Base-by-base conservation (phyloP, 35 echinoderm and acorn worm species). In the Amphiura filiformis region DNA sequence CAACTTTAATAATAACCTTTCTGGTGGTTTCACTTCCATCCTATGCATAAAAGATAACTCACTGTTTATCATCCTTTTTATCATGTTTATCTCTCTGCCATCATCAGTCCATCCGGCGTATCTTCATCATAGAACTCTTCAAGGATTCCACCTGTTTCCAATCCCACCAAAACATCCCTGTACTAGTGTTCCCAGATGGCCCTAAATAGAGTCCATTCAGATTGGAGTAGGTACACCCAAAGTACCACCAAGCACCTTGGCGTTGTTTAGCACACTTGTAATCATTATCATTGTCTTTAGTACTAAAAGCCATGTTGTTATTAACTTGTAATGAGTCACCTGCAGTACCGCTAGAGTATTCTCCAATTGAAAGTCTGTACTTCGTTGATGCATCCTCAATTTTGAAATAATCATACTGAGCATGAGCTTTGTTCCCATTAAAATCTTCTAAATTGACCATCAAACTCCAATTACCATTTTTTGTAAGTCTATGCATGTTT, bases 191-290 rank as follows among this genome's bases (percentile, higher is more conserved):
- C 31, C 13, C 76, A 30, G 31, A 31, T 36, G 0, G 0, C 31
- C 76, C n/a, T 1, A 36, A 78, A 37, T 86, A 86, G 70, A 38
- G 47, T 14, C 84, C 65, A 38, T 70, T 86, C 32, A 86, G 35
- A 86, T 76, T 52, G 26, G 34, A 34, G 28, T 37, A 20, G 0
- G 57, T 57, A 31, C 56, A 76, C 0, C 23, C 11, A 17, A 13
- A 26, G 38, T 57, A 86, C 84, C 57, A 76, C 36, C 52, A 86
- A 38, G 84, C 56, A 13, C 84, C 84, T 56, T 56, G 32, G 30
- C 52, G 22, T 5, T 28, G 31, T 31, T 28, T 30, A 31, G 81
- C 81, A 56, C 81, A 83, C 38, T 83, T 42, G 41, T 31, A 23
- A 39, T 82, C 80, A 82, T 82, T 85, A 36, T 85, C 57, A 33